A percentile compares a stretch with the other conserved stretches of the same genome.
These are phyloP conservation scores for Dinomys branickii DNA, from an alignment of 2,113 vertebrate genomes.

Conservation along the genomic window DNA sequence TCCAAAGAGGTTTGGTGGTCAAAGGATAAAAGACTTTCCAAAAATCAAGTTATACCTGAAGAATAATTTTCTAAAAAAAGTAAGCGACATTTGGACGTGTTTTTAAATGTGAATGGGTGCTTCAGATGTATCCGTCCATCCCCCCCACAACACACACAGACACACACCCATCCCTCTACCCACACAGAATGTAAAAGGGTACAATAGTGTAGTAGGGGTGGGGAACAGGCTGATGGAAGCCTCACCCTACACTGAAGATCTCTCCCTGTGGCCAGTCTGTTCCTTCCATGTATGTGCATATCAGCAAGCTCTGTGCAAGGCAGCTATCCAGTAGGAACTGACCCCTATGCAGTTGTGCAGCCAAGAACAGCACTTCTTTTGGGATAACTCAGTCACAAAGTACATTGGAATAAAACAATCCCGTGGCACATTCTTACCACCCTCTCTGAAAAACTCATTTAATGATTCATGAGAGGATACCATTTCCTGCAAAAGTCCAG, in stretches of 20 bases:
- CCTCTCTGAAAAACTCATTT: slow-evolving; percentile 16
- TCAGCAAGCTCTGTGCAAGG: neutral
- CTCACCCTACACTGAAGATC: neutral
- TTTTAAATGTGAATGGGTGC: neutral
- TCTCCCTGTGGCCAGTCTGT: neutral
- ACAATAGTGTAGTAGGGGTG: neutral
- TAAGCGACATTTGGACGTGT: neutral
- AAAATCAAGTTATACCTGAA: slow-evolving; percentile 2
- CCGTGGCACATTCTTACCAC: neutral
- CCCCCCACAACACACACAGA: too few species aligned
- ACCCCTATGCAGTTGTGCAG: neutral
- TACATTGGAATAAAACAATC: slow-evolving; percentile 30
- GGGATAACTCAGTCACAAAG: neutral
- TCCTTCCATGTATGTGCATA: neutral
- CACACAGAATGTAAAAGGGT: neutral
- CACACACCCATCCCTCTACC: neutral
- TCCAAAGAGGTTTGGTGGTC: neutral
- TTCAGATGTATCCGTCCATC: neutral
- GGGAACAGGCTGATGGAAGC: neutral
- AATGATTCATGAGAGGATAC: neutral
- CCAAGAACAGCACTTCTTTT: neutral
- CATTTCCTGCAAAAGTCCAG: neutral
- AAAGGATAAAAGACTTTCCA: neutral
- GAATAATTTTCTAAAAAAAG: slow-evolving; percentile 41
- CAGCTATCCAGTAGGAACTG: neutral